Evolutionary conservation across 2,797 vertebrate genomes (phyloP).

Genomic region (Tragopan temminckii): DNA sequence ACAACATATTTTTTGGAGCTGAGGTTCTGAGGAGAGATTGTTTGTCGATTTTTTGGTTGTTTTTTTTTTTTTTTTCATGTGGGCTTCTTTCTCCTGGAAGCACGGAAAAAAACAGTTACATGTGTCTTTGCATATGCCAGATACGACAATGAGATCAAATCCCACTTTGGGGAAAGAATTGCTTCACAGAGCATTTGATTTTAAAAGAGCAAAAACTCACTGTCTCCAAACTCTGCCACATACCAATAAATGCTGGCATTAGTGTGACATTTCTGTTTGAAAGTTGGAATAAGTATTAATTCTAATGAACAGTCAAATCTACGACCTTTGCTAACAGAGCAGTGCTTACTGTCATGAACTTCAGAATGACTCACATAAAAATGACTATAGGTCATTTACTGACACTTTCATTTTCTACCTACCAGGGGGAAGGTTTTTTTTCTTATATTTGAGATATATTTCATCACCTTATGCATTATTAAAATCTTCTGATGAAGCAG

Average conservation of each 20-base stretch:
- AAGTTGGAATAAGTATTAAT: slow-evolving; percentile 20
- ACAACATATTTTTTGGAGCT: slow-evolving; percentile 57
- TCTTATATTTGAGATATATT: neutral
- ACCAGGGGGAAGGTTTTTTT: neutral
- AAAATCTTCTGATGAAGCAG: neutral
- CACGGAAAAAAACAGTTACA: slow-evolving; percentile 1
- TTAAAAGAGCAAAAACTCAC: slow-evolving; percentile 46
- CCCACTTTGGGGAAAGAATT: slow-evolving; percentile 38
- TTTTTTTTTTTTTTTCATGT: neutral
- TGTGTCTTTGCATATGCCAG: slow-evolving; percentile 55
- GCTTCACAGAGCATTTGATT: slow-evolving; percentile 47
- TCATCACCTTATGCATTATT: neutral
- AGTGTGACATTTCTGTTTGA: slow-evolving; percentile 56
- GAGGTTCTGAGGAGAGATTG: neutral
- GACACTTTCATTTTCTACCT: neutral
- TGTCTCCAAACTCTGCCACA: slow-evolving; percentile 46
- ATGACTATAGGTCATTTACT: fast-evolving
- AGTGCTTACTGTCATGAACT: neutral
- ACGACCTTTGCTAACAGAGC: neutral
- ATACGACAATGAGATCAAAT: slow-evolving; percentile 57
- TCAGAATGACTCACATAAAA: neutral
- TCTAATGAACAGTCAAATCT: slow-evolving; percentile 11
- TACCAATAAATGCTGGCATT: slow-evolving; percentile 58
- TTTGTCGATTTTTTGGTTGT: neutral
- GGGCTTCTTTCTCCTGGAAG: slow-evolving; percentile 36